Percentiles rank a stretch among this genome's conserved stretches.
These are phyloP conservation scores for Balearica regulorum DNA, from an alignment of 2,797 vertebrate species.

Conservation along the genomic window DNA sequence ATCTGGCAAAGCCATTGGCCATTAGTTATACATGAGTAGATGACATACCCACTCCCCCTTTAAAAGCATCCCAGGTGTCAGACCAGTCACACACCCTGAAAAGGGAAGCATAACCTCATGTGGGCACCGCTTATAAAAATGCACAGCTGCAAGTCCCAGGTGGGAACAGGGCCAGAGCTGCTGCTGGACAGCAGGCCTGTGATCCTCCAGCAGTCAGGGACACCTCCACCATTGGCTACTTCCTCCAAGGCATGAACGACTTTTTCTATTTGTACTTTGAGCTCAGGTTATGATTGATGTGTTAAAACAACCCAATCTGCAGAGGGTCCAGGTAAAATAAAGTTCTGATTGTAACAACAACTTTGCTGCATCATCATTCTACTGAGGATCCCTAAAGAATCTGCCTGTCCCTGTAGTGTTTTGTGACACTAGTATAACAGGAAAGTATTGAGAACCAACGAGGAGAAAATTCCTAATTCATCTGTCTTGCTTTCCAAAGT, in stretches of 20 bases:
- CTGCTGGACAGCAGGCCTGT: neutral
- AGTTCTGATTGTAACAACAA: neutral
- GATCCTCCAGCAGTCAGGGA: neutral
- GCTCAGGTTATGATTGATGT: neutral
- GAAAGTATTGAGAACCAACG: neutral
- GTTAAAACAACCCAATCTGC: neutral
- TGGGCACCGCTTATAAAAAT: neutral
- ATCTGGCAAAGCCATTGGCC: neutral
- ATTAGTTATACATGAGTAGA: neutral
- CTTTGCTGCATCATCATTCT: neutral
- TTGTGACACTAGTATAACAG: neutral
- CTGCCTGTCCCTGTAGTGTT: neutral
- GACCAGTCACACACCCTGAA: neutral
- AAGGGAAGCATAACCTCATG: neutral
- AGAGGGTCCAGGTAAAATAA: neutral
- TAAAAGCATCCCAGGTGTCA: rapidly evolving
- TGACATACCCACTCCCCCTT: neutral
- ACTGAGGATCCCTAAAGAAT: neutral
- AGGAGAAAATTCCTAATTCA: neutral
- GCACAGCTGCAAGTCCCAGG: neutral
- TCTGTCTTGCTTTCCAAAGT: neutral
- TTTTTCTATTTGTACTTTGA: neutral
- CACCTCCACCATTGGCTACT: neutral
- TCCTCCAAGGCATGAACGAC: neutral
- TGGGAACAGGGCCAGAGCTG: neutral